A percentile compares a stretch with the other conserved stretches of the same genome.
Conservation (phyloP, 2,888 invertebrate species). For the Phyllotreta striolata region DNA sequence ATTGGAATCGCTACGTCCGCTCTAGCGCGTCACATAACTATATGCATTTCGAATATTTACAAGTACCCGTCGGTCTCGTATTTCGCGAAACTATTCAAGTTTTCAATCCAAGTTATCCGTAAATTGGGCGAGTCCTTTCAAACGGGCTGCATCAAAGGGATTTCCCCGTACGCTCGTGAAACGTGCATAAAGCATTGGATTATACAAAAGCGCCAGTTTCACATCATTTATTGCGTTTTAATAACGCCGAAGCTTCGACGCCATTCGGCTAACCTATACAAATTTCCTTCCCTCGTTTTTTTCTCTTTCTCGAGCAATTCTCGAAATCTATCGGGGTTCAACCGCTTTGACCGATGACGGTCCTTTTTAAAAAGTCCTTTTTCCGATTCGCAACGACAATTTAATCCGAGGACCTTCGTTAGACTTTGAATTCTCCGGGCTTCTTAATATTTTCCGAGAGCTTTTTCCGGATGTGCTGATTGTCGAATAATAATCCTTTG, state of each 20-base stretch:
- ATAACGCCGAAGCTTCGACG: slow-evolving; percentile 17
- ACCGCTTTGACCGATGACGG: slow-evolving; percentile 32
- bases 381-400: slow-evolving; percentile 39
- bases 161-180: too few relatives aligned
- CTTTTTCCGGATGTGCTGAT: background rate
- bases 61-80: too few relatives aligned
- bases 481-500: background rate
- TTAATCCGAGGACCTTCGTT: slow-evolving; percentile 38
- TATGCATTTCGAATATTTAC: too few relatives aligned
- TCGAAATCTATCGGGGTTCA: slow-evolving; percentile 15
- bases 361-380: slow-evolving; percentile 24
- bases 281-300: slow-evolving; percentile 13
- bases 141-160: too few relatives aligned
- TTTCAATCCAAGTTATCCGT: too few relatives aligned
- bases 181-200: background rate
- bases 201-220: slow-evolving; percentile 6
- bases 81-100: too few relatives aligned
- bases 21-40: too few relatives aligned
- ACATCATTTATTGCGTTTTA: slow-evolving; percentile 18
- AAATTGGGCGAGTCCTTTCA: too few relatives aligned
- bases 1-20: too few relatives aligned
- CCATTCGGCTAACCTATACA: slow-evolving; percentile 7
- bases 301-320: slow-evolving; percentile 13
- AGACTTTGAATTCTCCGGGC: slow-evolving; percentile 2
- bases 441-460: too few relatives aligned